Evolutionary conservation across 2,797 vertebrate genomes (phyloP), one percentile per base, ranked within the genome.

Genomic region (Glyptemys insculpta): DNA sequence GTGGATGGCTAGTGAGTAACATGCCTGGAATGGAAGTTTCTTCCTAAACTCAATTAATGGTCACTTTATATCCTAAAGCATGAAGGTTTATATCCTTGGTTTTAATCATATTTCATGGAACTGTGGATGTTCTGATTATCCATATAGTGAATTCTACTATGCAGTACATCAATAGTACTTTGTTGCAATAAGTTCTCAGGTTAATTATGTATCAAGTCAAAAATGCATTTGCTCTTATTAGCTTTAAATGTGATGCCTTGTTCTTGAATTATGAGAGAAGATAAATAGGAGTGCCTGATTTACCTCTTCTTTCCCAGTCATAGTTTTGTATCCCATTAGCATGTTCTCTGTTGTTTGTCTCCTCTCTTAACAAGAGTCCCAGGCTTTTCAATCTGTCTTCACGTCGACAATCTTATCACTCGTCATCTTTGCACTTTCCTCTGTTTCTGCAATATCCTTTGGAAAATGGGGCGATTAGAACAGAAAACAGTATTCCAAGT

Each of bases 271-370:
- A 83, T 21, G 37, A 68, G n/a, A 80, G 53, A 52, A n/a, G 34
- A 44, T 74, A 1, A 34, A 41, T 87, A 82, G 54, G 85, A 87
- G 57, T 14, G 29, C 84, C 37, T 57, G 50, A 29, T 41, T 81
- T 65, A 78, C n/a, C 88, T 47, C 3, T 12, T 54, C 5, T 74
- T 0, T 72, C 5, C n/a, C 12, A 44, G 76, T 91, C 74, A 50
- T 6, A 47, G n/a, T 2, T 56, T 82, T 6, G 37, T 47, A 44
- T 47, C 74, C 44, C 27, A 29, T 47, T 76, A 14, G 6, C 12
- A 16, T 47, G 74, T 76, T 19, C 90, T 97, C 68, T 93, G 29
- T 34, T 87, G 12, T 91, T 88, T 76, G 1, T 95, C 2, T 10
- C 12, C 83, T 94, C 29, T 88, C 12, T 83, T 68, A 12, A 68